phyloP scores from a whole-genome alignment of 2,113 vertebrate species.

The Ariopsis seemanni region DNA sequence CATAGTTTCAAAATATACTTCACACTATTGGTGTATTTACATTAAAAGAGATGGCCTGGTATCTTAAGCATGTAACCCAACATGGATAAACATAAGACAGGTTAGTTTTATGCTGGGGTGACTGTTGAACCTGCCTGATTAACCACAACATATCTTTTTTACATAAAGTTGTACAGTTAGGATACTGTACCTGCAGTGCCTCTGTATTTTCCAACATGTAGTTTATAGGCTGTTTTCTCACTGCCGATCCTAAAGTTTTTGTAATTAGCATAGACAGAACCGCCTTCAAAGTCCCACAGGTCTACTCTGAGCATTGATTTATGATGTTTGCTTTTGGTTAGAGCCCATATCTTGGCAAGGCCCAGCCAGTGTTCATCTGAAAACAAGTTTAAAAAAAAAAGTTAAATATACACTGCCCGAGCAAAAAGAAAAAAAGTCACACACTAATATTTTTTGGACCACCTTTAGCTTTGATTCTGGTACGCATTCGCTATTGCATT shows the following conservation, averaged over 20 bases:
- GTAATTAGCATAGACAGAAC: slow-evolving; percentile 61
- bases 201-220: slow-evolving; percentile 60
- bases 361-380: slow-evolving; percentile 73
- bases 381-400: neutral
- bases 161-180: neutral
- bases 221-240: slow-evolving; percentile 53
- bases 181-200: slow-evolving; percentile 67
- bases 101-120: neutral
- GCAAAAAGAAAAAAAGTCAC: too few relatives aligned
- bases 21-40: neutral
- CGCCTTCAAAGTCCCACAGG: slow-evolving; percentile 65
- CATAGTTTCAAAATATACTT: neutral
- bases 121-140: neutral
- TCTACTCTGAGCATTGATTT: slow-evolving; percentile 63
- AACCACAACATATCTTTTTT: neutral
- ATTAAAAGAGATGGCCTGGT: neutral
- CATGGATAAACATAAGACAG: neutral
- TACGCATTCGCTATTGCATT: too few relatives aligned
- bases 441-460: too few relatives aligned
- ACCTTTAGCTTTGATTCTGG: too few relatives aligned
- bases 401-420: neutral
- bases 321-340: slow-evolving; percentile 52
- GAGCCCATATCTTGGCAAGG: slow-evolving; percentile 55
- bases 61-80: neutral
- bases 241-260: slow-evolving; percentile 59